A percentile compares a stretch with the other conserved stretches of the same genome.
Evolutionary conservation across 2,888 invertebrate species (phyloP).

Genomic region (Nemotelus nigrinus): DNA sequence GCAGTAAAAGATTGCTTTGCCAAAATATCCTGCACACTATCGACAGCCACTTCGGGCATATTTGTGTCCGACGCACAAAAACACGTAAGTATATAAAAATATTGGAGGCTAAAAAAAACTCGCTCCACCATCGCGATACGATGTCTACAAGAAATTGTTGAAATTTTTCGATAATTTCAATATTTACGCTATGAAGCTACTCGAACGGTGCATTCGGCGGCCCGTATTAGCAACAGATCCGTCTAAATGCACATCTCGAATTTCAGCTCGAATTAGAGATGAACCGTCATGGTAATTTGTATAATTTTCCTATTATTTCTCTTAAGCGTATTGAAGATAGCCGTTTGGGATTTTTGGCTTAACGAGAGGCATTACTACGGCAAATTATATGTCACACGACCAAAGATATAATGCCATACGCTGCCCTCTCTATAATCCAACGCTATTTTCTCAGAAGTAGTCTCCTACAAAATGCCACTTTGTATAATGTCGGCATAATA

Average conservation of each 20-base stretch:
- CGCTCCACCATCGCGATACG: not conserved
- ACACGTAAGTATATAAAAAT: too few species aligned
- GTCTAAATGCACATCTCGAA: not conserved
- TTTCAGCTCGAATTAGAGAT: not conserved
- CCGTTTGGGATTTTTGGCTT: slow-evolving; percentile 30
- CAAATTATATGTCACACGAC: slow-evolving; percentile 41
- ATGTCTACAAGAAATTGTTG: slow-evolving; percentile 20
- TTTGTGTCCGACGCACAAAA: too few species aligned
- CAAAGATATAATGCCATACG: slow-evolving; percentile 17
- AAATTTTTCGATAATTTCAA: slow-evolving; percentile 14
- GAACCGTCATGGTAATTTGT: slow-evolving; percentile 47
- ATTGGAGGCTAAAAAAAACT: not conserved
- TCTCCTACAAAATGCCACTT: slow-evolving; percentile 33
- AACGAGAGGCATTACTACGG: slow-evolving; percentile 40
- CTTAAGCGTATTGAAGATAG: slow-evolving; percentile 43
- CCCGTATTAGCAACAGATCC: not conserved
- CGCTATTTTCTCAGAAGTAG: slow-evolving; percentile 38
- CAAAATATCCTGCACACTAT: slow-evolving; percentile 1
- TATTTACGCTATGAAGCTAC: not conserved
- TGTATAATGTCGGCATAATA: slow-evolving; percentile 37
- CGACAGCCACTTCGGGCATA: not conserved
- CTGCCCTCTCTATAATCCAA: slow-evolving; percentile 30
- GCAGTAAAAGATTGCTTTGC: not conserved
- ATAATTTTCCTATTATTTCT: slow-evolving; percentile 51
- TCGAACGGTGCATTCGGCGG: not conserved